Base-by-base conservation (phyloP, 1,140 invertebrate genomes). In the Tenebrio molitor region DNA sequence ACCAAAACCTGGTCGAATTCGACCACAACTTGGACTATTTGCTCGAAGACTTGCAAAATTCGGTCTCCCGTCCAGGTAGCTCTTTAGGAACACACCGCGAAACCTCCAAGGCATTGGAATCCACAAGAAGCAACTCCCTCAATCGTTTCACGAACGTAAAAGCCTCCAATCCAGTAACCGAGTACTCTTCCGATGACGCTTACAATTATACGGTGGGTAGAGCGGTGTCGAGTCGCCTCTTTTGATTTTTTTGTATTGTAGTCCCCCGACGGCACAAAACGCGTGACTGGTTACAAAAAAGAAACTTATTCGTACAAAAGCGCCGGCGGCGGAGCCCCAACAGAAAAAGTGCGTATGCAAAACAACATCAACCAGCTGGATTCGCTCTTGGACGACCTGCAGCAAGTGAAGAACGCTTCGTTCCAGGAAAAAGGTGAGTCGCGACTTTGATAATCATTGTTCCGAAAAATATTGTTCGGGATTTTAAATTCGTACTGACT, bases 291-390 rank as follows among this genome's bases (percentile, higher is more conserved):
- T 15, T 80, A 81, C 44, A 83, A 82, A 72, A 82, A 79, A 53
- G 79, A 82, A 75, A 74, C 76, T 41, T 82, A 83, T 68, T 78
- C 77, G 21, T 81, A 81, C 62, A 75, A 75, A 25, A 78, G 73
- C 12, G 77, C 58, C 41, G 70, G 64, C 41, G 70, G 64, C 17
- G 74, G 71, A n/a, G 79, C 75, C 34, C 74, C 74, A 64, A 76
- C 79, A 16, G 80, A 79, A 68, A 81, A 77, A 14, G 68, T 69
- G 3, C 73, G 79, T 25, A 80, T 81, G 68, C 84, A 86, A 74
- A 84, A 84, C 74, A 87, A 85, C 71, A 85, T 87, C 65, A 86
- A 86, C 81, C 84, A 87, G 75, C 79, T 87, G 69, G 86, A 87
- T 79, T 85, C 84, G 10, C 71, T 87, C 44, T 76, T 87, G 17